Evolutionary conservation across 2,888 invertebrate species (phyloP), one percentile per base, ranked within the genome.

Genomic region (Sepiola atlantica): DNA sequence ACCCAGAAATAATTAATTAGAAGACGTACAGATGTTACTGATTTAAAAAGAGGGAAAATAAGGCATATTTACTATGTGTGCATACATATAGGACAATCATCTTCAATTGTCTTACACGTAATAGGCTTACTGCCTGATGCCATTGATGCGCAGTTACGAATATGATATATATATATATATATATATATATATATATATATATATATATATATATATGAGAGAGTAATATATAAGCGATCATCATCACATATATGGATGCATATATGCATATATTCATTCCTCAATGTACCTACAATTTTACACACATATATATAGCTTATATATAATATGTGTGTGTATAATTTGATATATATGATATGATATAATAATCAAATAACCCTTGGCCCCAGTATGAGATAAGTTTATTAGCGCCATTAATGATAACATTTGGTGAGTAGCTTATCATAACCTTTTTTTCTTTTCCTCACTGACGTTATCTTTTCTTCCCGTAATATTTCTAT

Each of bases 311-410:
- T 77, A 28, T 77, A 77, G n/a, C n/a, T n/a, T 77, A 77, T 77
- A 77, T 77, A 1, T 77, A n/a, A 45, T 77, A 16, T n/a, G 16
- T 77, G n/a, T 77, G 18, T 77, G 18, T n/a, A 32, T 77, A 77
- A n/a, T 16, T n/a, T 77, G n/a, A n/a, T n/a, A 77, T 77, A 77
- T 77, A 77, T 77, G 77, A 77, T 77, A 77, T 77, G 77, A 77
- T 77, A 77, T n/a, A 77, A n/a, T 77, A 77, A 77, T 77, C 77
- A 77, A n/a, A 77, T 77, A 77, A 77, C 77, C 77, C n/a, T 77
- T 77, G 77, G n/a, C 77, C 77, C 77, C n/a, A 77, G 77, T 77
- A 77, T n/a, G 77, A 77, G 77, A 77, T 77, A 77, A 77, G 77
- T 77, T 1, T 77, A 77, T 77, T 77, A 77, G n/a, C 77, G 18